Percentiles rank a stretch among this genome's conserved stretches.
phyloP scores from a whole-genome alignment of 2,888 invertebrate species.

The Phanerotoma sp. region DNA sequence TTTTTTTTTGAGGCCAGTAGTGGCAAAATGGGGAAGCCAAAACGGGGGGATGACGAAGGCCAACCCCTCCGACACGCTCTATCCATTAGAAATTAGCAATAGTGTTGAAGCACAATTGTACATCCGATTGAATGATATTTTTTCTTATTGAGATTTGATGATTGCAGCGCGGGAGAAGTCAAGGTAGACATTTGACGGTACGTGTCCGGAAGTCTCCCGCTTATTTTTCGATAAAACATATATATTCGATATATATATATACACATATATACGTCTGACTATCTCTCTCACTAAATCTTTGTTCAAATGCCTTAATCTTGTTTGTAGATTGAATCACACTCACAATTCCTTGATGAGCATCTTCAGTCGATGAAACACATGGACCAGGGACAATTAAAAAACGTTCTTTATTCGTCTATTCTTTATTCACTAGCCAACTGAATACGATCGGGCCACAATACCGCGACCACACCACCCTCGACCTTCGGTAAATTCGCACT shows the following conservation, averaged over 20 bases:
- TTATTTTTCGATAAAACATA: background rate
- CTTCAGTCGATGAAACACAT: slow-evolving; percentile 46
- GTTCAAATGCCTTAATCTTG: too few species aligned
- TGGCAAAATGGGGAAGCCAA: slow-evolving; percentile 1
- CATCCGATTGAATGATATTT: background rate
- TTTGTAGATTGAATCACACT: slow-evolving; percentile 42
- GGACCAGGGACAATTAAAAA: slow-evolving; percentile 32
- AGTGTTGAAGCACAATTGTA: background rate
- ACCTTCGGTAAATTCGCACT: slow-evolving; percentile 29
- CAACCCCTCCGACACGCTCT: slow-evolving; percentile 30
- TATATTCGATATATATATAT: background rate
- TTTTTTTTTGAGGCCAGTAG: slow-evolving; percentile 7
- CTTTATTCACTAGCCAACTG: slow-evolving; percentile 5
- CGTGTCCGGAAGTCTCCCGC: slow-evolving; percentile 12
- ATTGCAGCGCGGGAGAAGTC: background rate
- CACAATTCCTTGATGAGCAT: slow-evolving; percentile 57
- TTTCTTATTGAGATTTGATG: background rate
- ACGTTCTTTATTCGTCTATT: background rate
- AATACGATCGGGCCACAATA: slow-evolving; percentile 6
- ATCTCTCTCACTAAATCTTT: background rate
- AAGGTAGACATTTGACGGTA: background rate
- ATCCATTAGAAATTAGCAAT: slow-evolving; percentile 31
- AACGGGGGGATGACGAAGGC: slow-evolving; percentile 13
- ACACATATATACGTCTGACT: background rate
- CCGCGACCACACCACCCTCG: slow-evolving; percentile 27